Percentiles rank a stretch among this genome's conserved stretches.
phyloP scores from a whole-genome alignment of 2,113 vertebrate genomes.

The Gymnogyps californianus region DNA sequence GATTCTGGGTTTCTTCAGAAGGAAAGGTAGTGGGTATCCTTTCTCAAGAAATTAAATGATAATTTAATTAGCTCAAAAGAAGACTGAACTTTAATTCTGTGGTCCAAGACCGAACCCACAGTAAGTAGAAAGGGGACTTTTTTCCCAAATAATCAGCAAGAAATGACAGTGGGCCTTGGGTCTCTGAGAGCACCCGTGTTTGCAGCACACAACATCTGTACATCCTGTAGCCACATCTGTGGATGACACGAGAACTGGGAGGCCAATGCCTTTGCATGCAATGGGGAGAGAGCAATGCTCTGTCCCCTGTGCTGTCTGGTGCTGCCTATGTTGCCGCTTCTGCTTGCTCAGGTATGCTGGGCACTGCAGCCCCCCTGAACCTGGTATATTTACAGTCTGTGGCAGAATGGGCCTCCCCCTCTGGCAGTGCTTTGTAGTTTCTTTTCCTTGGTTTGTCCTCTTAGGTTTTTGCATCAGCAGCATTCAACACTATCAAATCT shows the following conservation, averaged over 20 bases:
- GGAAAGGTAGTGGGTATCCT: not conserved
- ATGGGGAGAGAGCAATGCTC: not conserved
- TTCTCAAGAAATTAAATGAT: not conserved
- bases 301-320: accelerated
- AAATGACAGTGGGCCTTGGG: not conserved
- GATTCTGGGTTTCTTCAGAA: not conserved
- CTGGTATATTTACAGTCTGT: not conserved
- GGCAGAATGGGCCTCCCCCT: not conserved
- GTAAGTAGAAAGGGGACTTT: not conserved
- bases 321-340: not conserved
- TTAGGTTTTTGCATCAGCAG: not conserved
- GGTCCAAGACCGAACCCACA: not conserved
- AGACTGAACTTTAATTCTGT: not conserved
- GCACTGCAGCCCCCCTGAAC: not conserved
- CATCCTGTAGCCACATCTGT: not conserved
- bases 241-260: not conserved
- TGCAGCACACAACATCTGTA: not conserved
- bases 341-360: not conserved
- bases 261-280: not conserved
- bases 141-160: not conserved
- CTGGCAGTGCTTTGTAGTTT: not conserved
- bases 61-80: not conserved
- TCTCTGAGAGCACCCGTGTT: not conserved
- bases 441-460: not conserved
- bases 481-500: not conserved